Conservation (phyloP, 2,888 invertebrate species). For the Pollenia griseotomentosa region DNA sequence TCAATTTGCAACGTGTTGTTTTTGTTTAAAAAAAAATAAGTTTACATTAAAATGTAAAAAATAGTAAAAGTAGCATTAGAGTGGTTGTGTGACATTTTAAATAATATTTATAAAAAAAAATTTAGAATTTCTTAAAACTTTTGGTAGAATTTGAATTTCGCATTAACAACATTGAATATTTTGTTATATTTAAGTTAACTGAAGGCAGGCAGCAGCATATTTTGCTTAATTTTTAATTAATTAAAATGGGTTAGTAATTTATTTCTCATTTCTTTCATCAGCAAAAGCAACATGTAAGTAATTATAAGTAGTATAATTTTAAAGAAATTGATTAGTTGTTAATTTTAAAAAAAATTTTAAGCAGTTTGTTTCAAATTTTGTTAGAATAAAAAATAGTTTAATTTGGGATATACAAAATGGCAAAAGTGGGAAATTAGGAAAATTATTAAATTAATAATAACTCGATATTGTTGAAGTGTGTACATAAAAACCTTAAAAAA, state of each 20-base stretch:
- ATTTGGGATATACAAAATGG: not conserved
- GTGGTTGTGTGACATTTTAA: conserved; percentile 71
- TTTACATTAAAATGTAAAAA: conserved; percentile 75
- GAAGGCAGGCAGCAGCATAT: conserved; percentile 66
- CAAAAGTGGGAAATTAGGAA: too few relatives aligned
- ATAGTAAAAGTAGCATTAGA: conserved; percentile 82
- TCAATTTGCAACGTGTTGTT: conserved; percentile 66
- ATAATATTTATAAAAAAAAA: conserved; percentile 57
- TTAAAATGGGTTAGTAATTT: conserved; percentile 44
- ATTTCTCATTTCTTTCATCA: conserved; percentile 19
- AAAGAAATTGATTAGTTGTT: conserved; percentile 27
- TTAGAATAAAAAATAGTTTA: not conserved
- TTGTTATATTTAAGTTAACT: conserved; percentile 36
- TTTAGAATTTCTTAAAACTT: conserved; percentile 29
- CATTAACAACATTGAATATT: conserved; percentile 65
- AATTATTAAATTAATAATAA: too few relatives aligned
- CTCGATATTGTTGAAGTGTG: too few relatives aligned
- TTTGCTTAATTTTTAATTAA: conserved; percentile 36
- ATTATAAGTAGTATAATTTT: conserved; percentile 32
- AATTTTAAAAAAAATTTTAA: conserved; percentile 1
- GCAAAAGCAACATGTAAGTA: conserved; percentile 52
- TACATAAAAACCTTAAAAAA: too few relatives aligned
- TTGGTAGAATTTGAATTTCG: conserved; percentile 51
- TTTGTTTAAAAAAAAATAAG: conserved; percentile 58
- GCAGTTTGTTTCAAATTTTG: not conserved